These are phyloP conservation scores for Drosophila parvula DNA, from an alignment of 1,140 invertebrate genomes.

Conservation along the genomic window DNA sequence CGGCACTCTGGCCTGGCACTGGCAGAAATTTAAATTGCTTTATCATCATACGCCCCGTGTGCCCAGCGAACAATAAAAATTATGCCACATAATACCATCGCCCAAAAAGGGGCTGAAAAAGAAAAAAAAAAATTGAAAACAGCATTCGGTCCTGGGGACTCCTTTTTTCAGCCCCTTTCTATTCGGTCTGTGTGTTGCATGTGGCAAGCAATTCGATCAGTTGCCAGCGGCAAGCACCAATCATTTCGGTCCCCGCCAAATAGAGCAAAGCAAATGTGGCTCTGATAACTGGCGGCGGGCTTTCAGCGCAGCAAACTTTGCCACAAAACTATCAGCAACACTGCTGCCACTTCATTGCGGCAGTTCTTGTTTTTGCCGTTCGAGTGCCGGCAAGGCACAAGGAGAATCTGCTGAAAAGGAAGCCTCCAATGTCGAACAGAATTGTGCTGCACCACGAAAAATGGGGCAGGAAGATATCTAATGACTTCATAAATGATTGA, in stretches of 20 bases:
- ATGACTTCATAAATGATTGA: too few species aligned
- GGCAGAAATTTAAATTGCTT: constrained; percentile 32
- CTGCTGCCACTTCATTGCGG: constrained; percentile 29
- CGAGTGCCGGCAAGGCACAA: constrained; percentile 28
- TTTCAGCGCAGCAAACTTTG: constrained; percentile 51
- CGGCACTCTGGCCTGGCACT: constrained; percentile 1
- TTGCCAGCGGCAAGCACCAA: constrained; percentile 54
- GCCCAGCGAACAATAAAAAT: constrained; percentile 41
- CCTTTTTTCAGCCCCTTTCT: neutral
- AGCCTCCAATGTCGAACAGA: constrained; percentile 36
- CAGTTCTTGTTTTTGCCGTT: constrained; percentile 29
- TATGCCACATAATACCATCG: constrained; percentile 40
- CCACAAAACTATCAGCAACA: constrained; percentile 61
- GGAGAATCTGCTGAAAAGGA: constrained; percentile 35
- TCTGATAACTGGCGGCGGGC: constrained; percentile 49
- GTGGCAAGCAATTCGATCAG: constrained; percentile 73
- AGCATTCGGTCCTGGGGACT: constrained; percentile 10
- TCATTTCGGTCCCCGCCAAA: constrained; percentile 56
- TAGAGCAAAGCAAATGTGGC: constrained; percentile 61
- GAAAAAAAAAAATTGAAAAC: constrained; percentile 47
- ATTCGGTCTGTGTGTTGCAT: constrained; percentile 38
- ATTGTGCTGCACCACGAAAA: constrained; percentile 20
- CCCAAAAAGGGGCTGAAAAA: constrained; percentile 21
- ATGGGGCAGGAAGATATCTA: fast-evolving
- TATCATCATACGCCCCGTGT: constrained; percentile 59